Base-by-base conservation (phyloP, 2,888 invertebrate species). In the Myathropa florea region DNA sequence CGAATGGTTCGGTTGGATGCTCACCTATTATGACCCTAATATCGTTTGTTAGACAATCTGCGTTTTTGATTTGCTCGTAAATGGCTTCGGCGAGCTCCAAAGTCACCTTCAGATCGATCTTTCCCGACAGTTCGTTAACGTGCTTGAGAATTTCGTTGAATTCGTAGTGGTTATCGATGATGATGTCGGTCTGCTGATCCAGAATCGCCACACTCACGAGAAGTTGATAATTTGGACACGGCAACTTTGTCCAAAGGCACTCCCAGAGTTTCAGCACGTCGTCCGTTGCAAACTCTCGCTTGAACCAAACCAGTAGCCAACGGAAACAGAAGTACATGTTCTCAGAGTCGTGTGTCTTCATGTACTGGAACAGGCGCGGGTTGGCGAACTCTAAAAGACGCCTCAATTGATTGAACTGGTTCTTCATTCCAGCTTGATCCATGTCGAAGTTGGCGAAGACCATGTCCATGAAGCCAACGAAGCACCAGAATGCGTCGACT, bases 321-420 rank as follows among this genome's bases (percentile, higher is more conserved):
- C 99, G 96, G 93, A 99, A 99, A 92, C 98, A 98, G 93, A 99
- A 99, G 93, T 98, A 99, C 97, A 99, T 98, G 92, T 99, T 99
- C 4, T 97, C 97, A 0, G 94, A 94, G 18, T 91, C 92, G 55
- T 92, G 91, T 1, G 89, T 89, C 76, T 96, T 95, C 88, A 99
- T 94, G 92, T 99, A 98, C 71, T 95, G 95, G 68, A 97, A 97
- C 57, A 99, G 94, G 82, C 95, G 95, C 0, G 98, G 98, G 91
- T 97, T 97, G 21, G 96, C 95, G 90, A 97, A 96, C 88, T 95
- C 94, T 14, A 99, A 92, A 75, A 99, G 93, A 55, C 95, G 95
- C 89, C 97, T 96, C 63, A 99, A 93, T 90, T 98, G 97, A 24
- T 95, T 94, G 79, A 99, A 94, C 92, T 99, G 99, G 67, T 95